Base-by-base conservation (phyloP, 2,113 vertebrate species). In the Mionectes macconnelli region DNA sequence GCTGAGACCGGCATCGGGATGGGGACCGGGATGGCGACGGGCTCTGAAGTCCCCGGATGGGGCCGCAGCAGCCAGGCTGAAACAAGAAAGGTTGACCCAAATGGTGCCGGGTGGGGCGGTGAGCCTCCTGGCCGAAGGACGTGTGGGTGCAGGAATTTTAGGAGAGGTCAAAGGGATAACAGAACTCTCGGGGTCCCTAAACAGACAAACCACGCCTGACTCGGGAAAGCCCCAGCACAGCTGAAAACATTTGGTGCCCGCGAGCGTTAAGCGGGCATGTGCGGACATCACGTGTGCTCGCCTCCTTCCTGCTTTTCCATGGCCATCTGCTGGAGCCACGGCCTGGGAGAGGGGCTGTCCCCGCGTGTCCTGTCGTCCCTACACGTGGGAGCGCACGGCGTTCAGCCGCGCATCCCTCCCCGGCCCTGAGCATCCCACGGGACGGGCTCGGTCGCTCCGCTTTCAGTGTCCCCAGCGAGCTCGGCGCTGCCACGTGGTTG, bases 1-100 rank as follows among this genome's bases (percentile, higher is more conserved):
- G 35, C 1, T 3, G 19, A 4, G 14, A 81, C 0, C 4, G 23
- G n/a, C 16, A 23, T 0, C 17, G 17, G 24, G 35, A 17, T 17
- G 10, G n/a, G 59, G 37, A 62, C 35, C 23, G 14, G 33, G 21
- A n/a, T 33, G 49, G 49, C 14, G 24, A 50, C 49, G 49, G 24
- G 24, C 31, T 80, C 25, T 33, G 44, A 8, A 59, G 52, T 27
- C 23, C 12, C 16, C 27, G 14, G 4, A 8, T 10, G 5, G 7
- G 66, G 23, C 37, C 3, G 19, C 15, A 45, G 52, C 15, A 53
- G 52, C 22, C 37, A 25, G 19, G 28, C n/a, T 52, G 60, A n/a
- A 40, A 39, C 15, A 57, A n/a, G 33, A 81, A 21, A 12, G 66
- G 22, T 52, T 33, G 27, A 52, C 19, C 18, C 23, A 52, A 24